These are phyloP conservation scores for Aphaenogaster ashmeadi DNA, from an alignment of 1,140 invertebrate species.

Conservation along the genomic window DNA sequence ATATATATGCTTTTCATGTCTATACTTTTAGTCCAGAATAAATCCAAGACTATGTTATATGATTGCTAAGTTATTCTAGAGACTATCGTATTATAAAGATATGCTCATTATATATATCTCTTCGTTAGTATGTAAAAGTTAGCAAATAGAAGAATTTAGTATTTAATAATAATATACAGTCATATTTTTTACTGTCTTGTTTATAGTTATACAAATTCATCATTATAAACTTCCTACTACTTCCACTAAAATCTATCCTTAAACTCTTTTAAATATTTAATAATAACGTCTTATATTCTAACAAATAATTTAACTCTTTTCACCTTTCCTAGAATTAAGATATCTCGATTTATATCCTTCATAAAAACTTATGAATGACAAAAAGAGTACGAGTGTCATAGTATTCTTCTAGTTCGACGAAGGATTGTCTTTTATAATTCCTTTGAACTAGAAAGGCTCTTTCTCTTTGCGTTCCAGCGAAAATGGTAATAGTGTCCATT, in stretches of 20 bases:
- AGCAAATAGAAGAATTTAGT: not conserved
- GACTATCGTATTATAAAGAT: not conserved
- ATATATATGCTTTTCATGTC: not conserved
- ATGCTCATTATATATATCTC: not conserved
- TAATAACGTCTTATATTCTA: not conserved
- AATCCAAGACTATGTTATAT: not conserved
- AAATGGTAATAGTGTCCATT: not conserved
- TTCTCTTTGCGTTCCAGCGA: not conserved
- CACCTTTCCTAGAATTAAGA: not conserved
- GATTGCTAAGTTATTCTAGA: not conserved
- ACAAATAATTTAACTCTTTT: slow-evolving; percentile 9
- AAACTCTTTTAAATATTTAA: not conserved
- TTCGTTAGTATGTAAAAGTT: not conserved
- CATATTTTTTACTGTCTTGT: not conserved
- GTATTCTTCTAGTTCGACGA: not conserved
- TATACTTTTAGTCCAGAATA: not conserved
- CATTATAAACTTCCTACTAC: not conserved
- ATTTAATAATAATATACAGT: not conserved
- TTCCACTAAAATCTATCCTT: no score
- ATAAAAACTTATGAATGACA: not conserved
- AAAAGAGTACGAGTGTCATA: not conserved
- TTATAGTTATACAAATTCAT: not conserved
- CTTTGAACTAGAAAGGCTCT: slow-evolving; percentile 5
- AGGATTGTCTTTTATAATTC: not conserved
- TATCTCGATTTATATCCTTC: not conserved